phyloP scores from a whole-genome alignment of 2,888 invertebrate genomes.

The Sceliomorpha sp. region DNA sequence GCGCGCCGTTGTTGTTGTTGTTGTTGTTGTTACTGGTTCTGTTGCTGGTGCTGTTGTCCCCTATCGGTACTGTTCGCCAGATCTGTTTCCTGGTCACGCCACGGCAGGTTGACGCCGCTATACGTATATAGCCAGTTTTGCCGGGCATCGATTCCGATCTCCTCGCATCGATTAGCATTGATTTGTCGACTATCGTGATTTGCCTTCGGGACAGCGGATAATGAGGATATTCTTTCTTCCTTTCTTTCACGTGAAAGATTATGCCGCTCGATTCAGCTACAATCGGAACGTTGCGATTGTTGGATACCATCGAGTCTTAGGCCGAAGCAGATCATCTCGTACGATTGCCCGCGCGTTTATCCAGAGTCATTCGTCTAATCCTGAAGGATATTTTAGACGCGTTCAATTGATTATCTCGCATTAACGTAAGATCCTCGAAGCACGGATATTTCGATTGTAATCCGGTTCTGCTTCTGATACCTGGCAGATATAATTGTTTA shows the following conservation, averaged over 20 bases:
- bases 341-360: conserved; percentile 21
- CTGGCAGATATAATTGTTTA: too few relatives aligned
- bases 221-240: conserved; percentile 28
- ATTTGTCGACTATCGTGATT: conserved; percentile 71
- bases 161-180: conserved; percentile 72
- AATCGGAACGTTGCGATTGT: conserved; percentile 28
- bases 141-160: conserved; percentile 62
- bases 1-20: conserved; percentile 48
- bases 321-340: conserved; percentile 20
- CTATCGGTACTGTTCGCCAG: conserved; percentile 43
- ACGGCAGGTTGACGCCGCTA: conserved; percentile 73
- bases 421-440: too few relatives aligned
- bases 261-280: conserved; percentile 24
- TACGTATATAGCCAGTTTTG: conserved; percentile 53
- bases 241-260: conserved; percentile 14
- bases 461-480: too few relatives aligned
- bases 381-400: conserved; percentile 16
- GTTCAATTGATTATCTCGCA: conserved; percentile 37
- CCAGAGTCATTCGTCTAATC: conserved; percentile 27
- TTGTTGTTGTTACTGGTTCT: conserved; percentile 51
- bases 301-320: conserved; percentile 9
- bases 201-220: conserved; percentile 53
- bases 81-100: conserved; percentile 74
- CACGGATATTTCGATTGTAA: too few relatives aligned
- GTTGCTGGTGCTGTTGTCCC: conserved; percentile 55